Conservation (phyloP, 2,113 vertebrate species). For the Conger conger region DNA sequence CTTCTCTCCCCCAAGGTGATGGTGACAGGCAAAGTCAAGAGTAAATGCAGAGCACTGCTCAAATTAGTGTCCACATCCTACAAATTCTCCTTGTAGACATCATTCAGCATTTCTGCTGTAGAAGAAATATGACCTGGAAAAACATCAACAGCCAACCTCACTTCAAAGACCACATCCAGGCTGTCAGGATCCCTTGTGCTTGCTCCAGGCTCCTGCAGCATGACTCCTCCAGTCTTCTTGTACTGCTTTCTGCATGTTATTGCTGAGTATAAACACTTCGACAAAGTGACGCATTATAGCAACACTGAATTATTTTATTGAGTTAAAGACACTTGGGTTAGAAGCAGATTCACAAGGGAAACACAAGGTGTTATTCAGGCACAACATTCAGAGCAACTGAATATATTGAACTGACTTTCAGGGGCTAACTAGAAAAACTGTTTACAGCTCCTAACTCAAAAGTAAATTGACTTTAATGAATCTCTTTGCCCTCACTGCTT, state of each 20-base stretch:
- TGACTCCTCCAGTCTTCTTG: background rate
- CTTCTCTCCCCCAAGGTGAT: constrained; percentile 23
- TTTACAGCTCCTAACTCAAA: background rate
- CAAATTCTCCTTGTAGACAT: constrained; percentile 22
- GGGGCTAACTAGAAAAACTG: background rate
- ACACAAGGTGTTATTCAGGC: background rate
- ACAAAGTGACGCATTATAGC: background rate
- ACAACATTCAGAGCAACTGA: background rate
- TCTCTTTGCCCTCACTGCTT: background rate
- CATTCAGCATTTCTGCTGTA: constrained; percentile 30
- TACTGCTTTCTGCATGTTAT: too few species aligned
- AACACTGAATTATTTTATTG: background rate
- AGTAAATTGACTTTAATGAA: background rate
- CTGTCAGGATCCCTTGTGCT: constrained; percentile 16
- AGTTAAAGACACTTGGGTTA: too few species aligned
- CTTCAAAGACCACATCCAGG: constrained; percentile 21
- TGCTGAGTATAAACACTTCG: too few species aligned
- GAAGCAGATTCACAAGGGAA: background rate
- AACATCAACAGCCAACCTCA: constrained; percentile 27
- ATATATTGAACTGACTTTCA: background rate
- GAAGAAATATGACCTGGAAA: constrained; percentile 27
- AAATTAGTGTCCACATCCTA: constrained; percentile 20
- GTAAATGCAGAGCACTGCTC: constrained; percentile 23
- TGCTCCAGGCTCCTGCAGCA: background rate
- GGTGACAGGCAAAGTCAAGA: constrained; percentile 23